Base-by-base conservation (phyloP, 2,888 invertebrate genomes). In the Agrochola macilenta region DNA sequence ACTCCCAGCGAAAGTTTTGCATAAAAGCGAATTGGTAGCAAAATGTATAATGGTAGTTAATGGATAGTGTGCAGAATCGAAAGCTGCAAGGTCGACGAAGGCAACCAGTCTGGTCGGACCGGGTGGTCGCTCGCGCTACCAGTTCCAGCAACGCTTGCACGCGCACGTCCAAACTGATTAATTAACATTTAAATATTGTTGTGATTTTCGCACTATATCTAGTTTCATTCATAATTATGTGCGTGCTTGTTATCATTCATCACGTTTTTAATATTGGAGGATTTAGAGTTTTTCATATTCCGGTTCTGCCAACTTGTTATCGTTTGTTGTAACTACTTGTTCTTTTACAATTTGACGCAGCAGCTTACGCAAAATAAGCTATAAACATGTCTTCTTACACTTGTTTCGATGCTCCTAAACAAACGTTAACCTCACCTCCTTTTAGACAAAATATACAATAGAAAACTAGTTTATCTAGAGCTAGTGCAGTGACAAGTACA, bases 11-110 rank as follows among this genome's bases (percentile, higher is more conserved):
- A 88, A 87, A 87, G 84, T 74, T 65, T 74, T 73, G 70, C 57
- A 74, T 78, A 89, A 90, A 92, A 92, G 90, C 87, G 84, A 86
- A 89, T 84, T 89, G 85, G 86, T 89, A 91, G 85, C 89, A 89
- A 88, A 90, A 87, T 83, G 79, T 86, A 79, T 86, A 87, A 78
- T 86, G 76, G 74, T 74, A 77, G 83, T 75, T 87, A 83, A 84
- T 85, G 65, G 83, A 83, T 86, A 82, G 83, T 87, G 85, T 88
- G 87, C 89, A 87, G 90, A 93, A 93, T 92, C 92, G 94, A 94
- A 94, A 94, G 94, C 93, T 89, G 86, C 92, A 93, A 94, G 94
- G 94, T 90, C 88, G 88, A 76, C 76, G 79, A 84, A 86, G 86
- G 88, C 87, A 89, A 92, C 93, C 91, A 91, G 93, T 92, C 86